Percentiles rank a stretch among this genome's conserved stretches.
phyloP scores from a whole-genome alignment of 2,888 invertebrate species.

The Caradrina kadenii region DNA sequence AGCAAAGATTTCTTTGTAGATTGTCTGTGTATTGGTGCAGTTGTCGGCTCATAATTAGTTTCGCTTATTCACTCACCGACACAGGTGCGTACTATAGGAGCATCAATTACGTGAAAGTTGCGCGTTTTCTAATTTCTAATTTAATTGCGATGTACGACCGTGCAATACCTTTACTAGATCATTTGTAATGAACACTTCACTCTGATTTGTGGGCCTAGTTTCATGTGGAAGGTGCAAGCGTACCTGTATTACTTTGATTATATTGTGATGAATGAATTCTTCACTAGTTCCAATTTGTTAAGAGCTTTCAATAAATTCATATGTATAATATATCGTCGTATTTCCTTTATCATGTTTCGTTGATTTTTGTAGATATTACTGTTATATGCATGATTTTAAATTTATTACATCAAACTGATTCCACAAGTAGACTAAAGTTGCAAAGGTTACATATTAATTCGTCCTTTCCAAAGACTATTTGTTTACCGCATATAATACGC shows the following conservation, averaged over 20 bases:
- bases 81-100: conserved; percentile 69
- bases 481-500: conserved; percentile 7
- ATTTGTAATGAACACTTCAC: conserved; percentile 40
- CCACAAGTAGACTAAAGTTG: conserved; percentile 8
- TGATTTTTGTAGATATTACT: neutral
- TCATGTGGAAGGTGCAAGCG: neutral
- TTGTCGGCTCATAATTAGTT: conserved; percentile 78
- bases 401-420: neutral
- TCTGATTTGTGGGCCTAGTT: conserved; percentile 28
- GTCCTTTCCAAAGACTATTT: conserved; percentile 5
- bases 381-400: neutral
- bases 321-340: neutral
- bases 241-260: conserved; percentile 5
- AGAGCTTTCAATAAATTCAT: conserved; percentile 5
- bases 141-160: conserved; percentile 70
- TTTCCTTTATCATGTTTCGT: neutral
- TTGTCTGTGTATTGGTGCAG: conserved; percentile 63
- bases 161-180: conserved; percentile 56
- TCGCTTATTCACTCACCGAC: conserved; percentile 75
- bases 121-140: conserved; percentile 82
- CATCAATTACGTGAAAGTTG: conserved; percentile 82
- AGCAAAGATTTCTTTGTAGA: conserved; percentile 48
- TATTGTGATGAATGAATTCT: conserved; percentile 4
- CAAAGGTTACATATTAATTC: conserved; percentile 6
- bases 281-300: neutral